Percentiles rank a stretch among this genome's conserved stretches.
Conservation (phyloP, 2,113 vertebrate species). For the Passer domesticus region DNA sequence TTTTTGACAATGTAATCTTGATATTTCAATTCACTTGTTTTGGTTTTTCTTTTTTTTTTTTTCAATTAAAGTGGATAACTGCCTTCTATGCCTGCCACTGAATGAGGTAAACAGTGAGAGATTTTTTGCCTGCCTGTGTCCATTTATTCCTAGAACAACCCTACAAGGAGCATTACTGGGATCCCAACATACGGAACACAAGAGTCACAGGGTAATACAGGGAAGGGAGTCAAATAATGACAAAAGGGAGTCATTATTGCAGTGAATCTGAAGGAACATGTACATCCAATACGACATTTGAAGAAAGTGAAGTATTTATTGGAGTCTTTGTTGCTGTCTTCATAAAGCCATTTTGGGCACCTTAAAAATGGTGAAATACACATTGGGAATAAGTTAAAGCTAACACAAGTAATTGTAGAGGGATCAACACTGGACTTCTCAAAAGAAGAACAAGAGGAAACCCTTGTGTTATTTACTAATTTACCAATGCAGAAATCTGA, state of each 20-base stretch:
- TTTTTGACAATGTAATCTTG: neutral
- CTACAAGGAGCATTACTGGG: neutral
- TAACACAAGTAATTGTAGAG: neutral
- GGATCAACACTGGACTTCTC: neutral
- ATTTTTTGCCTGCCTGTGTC: neutral
- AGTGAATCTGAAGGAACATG: neutral
- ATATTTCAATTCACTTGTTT: neutral
- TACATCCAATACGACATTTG: neutral
- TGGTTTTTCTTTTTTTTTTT: too few relatives aligned
- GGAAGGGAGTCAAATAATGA: neutral
- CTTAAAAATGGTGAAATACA: neutral
- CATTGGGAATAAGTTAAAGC: neutral
- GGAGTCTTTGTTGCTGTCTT: neutral
- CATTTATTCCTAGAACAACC: neutral
- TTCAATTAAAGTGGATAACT: neutral
- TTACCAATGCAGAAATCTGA: neutral
- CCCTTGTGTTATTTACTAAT: neutral
- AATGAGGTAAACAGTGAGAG: neutral
- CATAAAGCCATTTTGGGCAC: neutral
- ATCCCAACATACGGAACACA: neutral
- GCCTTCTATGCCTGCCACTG: neutral
- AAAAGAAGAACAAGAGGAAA: neutral
- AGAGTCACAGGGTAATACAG: fast-evolving
- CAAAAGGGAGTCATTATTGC: neutral
- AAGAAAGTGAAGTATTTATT: neutral